Percentiles rank a stretch among this genome's conserved stretches.
Conservation (phyloP, 2,888 invertebrate genomes). For the Pammene aurita region DNA sequence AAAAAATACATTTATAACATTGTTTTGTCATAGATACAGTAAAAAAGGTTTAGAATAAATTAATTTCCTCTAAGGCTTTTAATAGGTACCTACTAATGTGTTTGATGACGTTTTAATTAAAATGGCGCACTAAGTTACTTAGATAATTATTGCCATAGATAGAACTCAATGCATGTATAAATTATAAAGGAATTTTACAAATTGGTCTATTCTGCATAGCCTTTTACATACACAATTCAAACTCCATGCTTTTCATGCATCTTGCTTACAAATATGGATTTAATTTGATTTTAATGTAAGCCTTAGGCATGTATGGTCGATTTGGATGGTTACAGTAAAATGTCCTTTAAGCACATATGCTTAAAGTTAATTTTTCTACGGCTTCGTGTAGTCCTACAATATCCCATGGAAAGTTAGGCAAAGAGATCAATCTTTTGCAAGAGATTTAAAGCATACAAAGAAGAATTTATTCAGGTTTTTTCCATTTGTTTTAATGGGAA, state of each 20-base stretch:
- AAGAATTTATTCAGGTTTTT: no score
- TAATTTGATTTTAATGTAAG: constrained; percentile 28
- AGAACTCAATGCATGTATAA: neutral
- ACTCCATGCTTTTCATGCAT: constrained; percentile 24
- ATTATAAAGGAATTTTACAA: constrained; percentile 14
- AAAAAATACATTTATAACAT: no score
- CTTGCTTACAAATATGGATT: constrained; percentile 18
- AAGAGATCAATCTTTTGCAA: no score
- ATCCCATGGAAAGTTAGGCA: no score
- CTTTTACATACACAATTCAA: constrained; percentile 33
- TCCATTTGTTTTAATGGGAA: no score
- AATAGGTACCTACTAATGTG: no score
- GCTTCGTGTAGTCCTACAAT: neutral
- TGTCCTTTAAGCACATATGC: neutral
- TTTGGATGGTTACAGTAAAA: neutral
- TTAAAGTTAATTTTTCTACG: constrained; percentile 2
- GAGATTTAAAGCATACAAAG: no score
- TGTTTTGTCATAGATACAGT: no score
- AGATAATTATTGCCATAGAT: constrained; percentile 9
- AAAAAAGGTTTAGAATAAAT: no score
- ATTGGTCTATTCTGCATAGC: constrained; percentile 15
- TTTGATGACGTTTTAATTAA: no score
- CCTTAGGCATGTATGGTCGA: neutral
- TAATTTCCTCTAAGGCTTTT: no score
- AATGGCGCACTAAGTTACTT: no score